Percentiles rank a stretch among this genome's conserved stretches.
These are phyloP conservation scores for Gephyroberyx darwinii DNA, from an alignment of 2,797 vertebrate species.

Conservation along the genomic window DNA sequence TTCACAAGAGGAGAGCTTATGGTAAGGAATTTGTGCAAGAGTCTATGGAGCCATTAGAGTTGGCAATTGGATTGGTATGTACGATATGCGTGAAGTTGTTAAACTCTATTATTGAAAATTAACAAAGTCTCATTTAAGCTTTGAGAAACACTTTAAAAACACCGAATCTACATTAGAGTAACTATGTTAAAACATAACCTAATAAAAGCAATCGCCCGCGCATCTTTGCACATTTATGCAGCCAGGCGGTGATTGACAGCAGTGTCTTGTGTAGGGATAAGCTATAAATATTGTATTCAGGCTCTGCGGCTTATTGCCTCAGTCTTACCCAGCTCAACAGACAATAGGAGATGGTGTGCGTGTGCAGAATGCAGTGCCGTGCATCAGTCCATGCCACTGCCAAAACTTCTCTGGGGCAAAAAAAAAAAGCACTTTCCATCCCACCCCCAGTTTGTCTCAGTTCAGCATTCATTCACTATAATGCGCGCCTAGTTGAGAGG, in stretches of 20 bases:
- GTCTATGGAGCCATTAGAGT: slow-evolving; percentile 7
- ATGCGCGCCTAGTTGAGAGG: slow-evolving; percentile 81
- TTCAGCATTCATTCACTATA: slow-evolving; percentile 81
- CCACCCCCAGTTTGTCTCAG: slow-evolving; percentile 77
- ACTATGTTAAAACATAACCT: background rate
- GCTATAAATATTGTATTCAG: slow-evolving; percentile 75
- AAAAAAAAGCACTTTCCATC: slow-evolving; percentile 70
- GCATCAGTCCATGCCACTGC: slow-evolving; percentile 66
- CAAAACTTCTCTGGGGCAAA: slow-evolving; percentile 77
- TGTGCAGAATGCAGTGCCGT: slow-evolving; percentile 80
- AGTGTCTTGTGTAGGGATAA: slow-evolving; percentile 67
- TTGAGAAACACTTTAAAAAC: background rate
- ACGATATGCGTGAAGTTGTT: slow-evolving; percentile 20
- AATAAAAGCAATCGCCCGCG: background rate
- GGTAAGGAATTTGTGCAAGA: slow-evolving; percentile 43
- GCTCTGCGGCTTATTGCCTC: slow-evolving; percentile 48
- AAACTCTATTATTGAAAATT: background rate
- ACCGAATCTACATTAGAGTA: background rate
- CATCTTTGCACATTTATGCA: slow-evolving; percentile 28
- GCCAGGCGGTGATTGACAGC: slow-evolving; percentile 75
- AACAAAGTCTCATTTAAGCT: background rate
- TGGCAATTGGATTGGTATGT: slow-evolving; percentile 36
- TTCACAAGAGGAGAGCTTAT: slow-evolving; percentile 57
- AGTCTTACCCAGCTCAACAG: slow-evolving; percentile 62
- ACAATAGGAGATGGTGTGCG: slow-evolving; percentile 80